A percentile compares a stretch with the other conserved stretches of the same genome.
These are phyloP conservation scores for Macrocentrus cingulum DNA, from an alignment of 1,140 invertebrate genomes.

Conservation along the genomic window DNA sequence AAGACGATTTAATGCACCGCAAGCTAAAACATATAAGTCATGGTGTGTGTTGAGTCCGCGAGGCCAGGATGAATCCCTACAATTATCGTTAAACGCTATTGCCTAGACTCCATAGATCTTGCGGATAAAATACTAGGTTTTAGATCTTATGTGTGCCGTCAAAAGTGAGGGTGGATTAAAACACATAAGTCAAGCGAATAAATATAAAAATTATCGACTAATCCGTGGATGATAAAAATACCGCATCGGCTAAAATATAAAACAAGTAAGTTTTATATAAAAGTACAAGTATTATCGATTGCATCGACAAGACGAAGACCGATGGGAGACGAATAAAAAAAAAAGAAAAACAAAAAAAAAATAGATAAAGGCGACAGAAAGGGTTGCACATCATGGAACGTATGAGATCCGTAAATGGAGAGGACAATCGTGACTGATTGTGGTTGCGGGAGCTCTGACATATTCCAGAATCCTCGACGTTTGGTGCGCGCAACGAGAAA, in stretches of 20 bases:
- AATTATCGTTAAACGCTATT: slow-evolving; percentile 60
- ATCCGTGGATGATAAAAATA: too few relatives aligned
- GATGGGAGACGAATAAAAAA: too few relatives aligned
- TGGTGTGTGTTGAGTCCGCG: slow-evolving; percentile 19
- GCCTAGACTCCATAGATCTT: slow-evolving; percentile 59
- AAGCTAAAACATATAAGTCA: slow-evolving; percentile 34
- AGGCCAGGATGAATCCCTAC: slow-evolving; percentile 47
- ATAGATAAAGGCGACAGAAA: slow-evolving; percentile 33
- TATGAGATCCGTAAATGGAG: slow-evolving; percentile 56
- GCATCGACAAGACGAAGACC: background rate
- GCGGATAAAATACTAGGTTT: slow-evolving; percentile 59
- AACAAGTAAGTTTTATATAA: too few relatives aligned
- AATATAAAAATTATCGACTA: too few relatives aligned
- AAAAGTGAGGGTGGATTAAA: slow-evolving; percentile 51
- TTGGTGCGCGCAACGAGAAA: background rate
- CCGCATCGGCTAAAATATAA: too few relatives aligned
- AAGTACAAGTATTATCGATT: too few relatives aligned
- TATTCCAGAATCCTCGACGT: slow-evolving; percentile 40
- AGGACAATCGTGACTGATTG: slow-evolving; percentile 59
- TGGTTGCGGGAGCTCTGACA: slow-evolving; percentile 55
- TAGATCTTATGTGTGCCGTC: slow-evolving; percentile 38
- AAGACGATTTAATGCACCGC: slow-evolving; percentile 29
- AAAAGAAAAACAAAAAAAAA: slow-evolving; percentile 31
- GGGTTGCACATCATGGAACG: slow-evolving; percentile 44
- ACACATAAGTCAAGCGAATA: too few relatives aligned